Base-by-base conservation (phyloP, 2,113 vertebrate species). In the Malurus melanocephalus region DNA sequence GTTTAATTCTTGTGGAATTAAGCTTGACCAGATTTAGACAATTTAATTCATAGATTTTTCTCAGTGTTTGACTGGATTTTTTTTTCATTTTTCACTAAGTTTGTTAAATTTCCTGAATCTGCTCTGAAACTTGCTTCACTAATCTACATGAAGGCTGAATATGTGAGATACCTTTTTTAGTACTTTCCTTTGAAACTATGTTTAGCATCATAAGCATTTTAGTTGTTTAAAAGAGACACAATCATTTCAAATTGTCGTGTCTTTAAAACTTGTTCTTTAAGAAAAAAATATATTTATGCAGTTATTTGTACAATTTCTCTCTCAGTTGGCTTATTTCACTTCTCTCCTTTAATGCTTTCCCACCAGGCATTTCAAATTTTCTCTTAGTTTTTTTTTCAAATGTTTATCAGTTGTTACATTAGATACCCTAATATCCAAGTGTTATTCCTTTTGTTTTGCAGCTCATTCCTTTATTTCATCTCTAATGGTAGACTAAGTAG, bases 291-390 rank as follows among this genome's bases (percentile, higher is more conserved):
- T 79, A 57, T 87, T 72, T 92, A 38, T 81, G 81, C 22, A 60
- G n/a, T 57, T 88, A 64, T n/a, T 48, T 52, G 28, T 62, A 62
- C 12, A 67, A 21, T 75, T 83, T 16, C 11, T 93, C 19, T 88
- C 42, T 89, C 51, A 40, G 33, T 56, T 89, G 85, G 87, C 92
- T 96, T 96, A 92, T 95, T 96, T 95, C 88, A 85, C 82, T 95
- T 97, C 83, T 97, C 97, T 97, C 97, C 97, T 97, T 97, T 97
- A 97, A 97, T 97, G 97, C 96, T 97, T 97, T 97, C 91, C 83
- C 16, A 71, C 73, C 35, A 74, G 85, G 24, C 89, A 80, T 94
- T 95, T 95, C 80, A 79, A 32, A 52, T 89, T 59, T 55, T 42
- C 62, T 89, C 45, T 48, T 61, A 11, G 21, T 2, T 77, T 87